Base-by-base conservation (phyloP, 2,888 invertebrate species). In the Punctoribates punctum region DNA sequence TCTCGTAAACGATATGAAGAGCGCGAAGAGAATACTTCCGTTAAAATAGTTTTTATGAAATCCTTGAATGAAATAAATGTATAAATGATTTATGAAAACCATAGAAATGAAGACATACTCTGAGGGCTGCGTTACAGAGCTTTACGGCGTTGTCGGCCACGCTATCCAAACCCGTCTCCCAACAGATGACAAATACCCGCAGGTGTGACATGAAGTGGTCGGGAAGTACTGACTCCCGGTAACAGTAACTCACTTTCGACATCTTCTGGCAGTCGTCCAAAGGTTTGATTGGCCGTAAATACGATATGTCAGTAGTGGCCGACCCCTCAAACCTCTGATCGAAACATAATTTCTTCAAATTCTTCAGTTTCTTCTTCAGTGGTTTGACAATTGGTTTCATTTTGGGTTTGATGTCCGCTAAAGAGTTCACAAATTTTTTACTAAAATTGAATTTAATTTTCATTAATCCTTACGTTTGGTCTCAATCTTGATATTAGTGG, bases 141-240 rank as follows among this genome's bases (percentile, higher is more conserved):
- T 91, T 91, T 0, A 93, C 91, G 5, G 93, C 92, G 79, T 88
- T 89, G 78, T 93, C 91, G 4, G 91, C 91, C 9, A 92, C 92
- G 73, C 82, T 82, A 80, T 93, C 90, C 60, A 96, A 87, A 0
- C 93, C 94, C 73, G 89, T 88, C 82, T 95, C 94, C 94, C 94
- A 95, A 8, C 94, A 93, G 5, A 91, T 90, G 13, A 95, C 87
- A 84, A 93, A 88, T 81, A 95, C 88, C 77, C 94, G 86, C 0
- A 93, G 92, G 78, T 91, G 87, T 6, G 95, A 89, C 81, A 94
- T 89, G 0, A 91, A 90, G 79, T 89, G 88, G 83, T 94, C 94
- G 0, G 95, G 95, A 78, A 95, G 84, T 81, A 92, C 90, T 77
- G 92, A 85, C 83, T 94, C 93, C 83, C 92, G 87, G 0, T 86